Evolutionary conservation across 2,113 vertebrate species (phyloP).

Genomic region (Osmerus eperlanus): DNA sequence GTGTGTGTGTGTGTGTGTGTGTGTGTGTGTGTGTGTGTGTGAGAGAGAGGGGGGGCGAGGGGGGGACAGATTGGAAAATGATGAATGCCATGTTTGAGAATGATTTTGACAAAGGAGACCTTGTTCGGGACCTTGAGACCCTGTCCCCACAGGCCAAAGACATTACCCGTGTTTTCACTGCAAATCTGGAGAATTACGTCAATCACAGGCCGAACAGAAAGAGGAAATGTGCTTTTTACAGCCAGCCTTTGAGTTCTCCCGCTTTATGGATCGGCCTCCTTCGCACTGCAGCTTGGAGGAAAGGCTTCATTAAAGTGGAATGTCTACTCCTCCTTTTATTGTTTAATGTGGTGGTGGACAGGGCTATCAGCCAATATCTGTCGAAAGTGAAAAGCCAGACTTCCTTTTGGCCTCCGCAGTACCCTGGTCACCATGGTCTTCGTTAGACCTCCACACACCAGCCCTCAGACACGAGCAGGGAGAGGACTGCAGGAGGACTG

Average conservation of each 20-base stretch:
- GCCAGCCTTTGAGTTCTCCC: slow-evolving; percentile 48
- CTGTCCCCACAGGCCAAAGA: slow-evolving; percentile 46
- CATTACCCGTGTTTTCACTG: slow-evolving; percentile 62
- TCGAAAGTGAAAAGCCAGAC: slow-evolving; percentile 50
- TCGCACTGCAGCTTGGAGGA: slow-evolving; percentile 32
- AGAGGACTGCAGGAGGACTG: slow-evolving; percentile 1
- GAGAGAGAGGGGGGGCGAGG: slow-evolving; percentile 19
- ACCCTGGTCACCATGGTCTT: slow-evolving; percentile 43
- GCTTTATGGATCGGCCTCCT: slow-evolving; percentile 53
- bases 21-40: slow-evolving; percentile 6
- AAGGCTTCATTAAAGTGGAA: slow-evolving; percentile 60
- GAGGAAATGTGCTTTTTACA: slow-evolving; percentile 63
- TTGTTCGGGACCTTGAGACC: slow-evolving; percentile 52
- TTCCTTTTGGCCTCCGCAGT: slow-evolving; percentile 31
- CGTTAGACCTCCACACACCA: slow-evolving; percentile 26
- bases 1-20: slow-evolving; percentile 16
- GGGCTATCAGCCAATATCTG: slow-evolving; percentile 42
- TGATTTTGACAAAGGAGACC: slow-evolving; percentile 48
- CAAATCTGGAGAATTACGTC: slow-evolving; percentile 51
- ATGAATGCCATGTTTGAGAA: slow-evolving; percentile 57
- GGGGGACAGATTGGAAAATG: slow-evolving; percentile 31
- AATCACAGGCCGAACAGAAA: slow-evolving; percentile 58
- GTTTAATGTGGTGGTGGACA: slow-evolving; percentile 48
- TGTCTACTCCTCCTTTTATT: slow-evolving; percentile 49
- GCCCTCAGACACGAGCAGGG: slow-evolving; percentile 14